Base-by-base conservation (phyloP, 23 tunicate species). In the Trididemnum miniatum region DNA sequence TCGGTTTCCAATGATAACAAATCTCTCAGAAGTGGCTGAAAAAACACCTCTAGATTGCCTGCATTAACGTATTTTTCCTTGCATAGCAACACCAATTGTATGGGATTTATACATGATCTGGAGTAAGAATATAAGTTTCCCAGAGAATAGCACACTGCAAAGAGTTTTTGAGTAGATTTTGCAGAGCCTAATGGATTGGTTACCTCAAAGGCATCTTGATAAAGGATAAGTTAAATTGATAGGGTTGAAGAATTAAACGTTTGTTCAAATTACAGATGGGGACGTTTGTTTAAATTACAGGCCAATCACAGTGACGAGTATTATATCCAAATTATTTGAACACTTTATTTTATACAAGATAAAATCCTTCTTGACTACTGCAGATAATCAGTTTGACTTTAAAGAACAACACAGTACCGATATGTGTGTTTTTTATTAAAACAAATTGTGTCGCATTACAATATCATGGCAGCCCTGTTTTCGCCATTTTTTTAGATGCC, bases 201-300 rank as follows among this genome's bases (percentile, higher is more conserved):
- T 26, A 82, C 65, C 30, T 82, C 86, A 82, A 82, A 81, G 38
- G 76, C 62, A 66, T 81, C 85, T 65, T 81, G 76, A 49, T 81
- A 81, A 12, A 81, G 34, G 25, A 81, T 66, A 9, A 81, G 33
- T 26, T 81, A 15, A 5, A 81, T 26, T 15, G 62, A 20, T 26
- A 31, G 35, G 20, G 9, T 34, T 36, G 34, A 30, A 65, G 28
- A n/a, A 79, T 59, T 79, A 30, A 71, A 71, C 49, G n/a, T n/a
- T n/a, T n/a, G n/a, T n/a, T n/a, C n/a, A n/a, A n/a, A n/a, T n/a
- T n/a, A n/a, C n/a, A n/a, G n/a, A n/a, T n/a, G n/a, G n/a, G n/a
- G n/a, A n/a, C n/a, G n/a, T n/a, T n/a, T n/a, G n/a, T n/a, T n/a
- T n/a, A n/a, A n/a, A n/a, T n/a, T n/a, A n/a, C n/a, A n/a, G n/a